Conservation (phyloP, 1,140 invertebrate genomes). For the Heliconius congener region DNA sequence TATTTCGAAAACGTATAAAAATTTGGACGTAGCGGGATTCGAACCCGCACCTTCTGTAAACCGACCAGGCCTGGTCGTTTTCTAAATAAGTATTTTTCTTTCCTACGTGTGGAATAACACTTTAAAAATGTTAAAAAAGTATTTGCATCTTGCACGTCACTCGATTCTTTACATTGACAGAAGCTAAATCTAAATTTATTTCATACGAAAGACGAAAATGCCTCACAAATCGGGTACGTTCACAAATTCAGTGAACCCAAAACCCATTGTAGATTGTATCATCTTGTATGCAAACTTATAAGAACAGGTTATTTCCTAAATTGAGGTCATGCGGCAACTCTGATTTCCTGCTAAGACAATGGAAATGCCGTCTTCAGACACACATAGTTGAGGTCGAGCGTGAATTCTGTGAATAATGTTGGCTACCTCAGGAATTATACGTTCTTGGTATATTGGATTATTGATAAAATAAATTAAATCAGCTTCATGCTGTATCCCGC, state of each 20-base stretch:
- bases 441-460: neutral
- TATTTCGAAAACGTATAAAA: no score
- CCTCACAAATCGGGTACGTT: neutral
- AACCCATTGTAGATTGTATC: conserved; percentile 21
- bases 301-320: conserved; percentile 29
- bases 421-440: neutral
- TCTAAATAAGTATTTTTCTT: no score
- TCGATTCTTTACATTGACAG: neutral
- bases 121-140: no score
- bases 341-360: conserved; percentile 37
- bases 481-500: no score
- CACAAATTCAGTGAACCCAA: neutral
- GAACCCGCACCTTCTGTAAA: no score
- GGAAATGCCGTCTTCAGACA: conserved; percentile 29
- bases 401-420: neutral
- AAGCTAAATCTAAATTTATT: neutral
- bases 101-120: no score
- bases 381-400: conserved; percentile 24
- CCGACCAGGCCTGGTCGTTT: no score
- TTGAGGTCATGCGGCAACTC: conserved; percentile 30
- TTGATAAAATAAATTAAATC: neutral
- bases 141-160: neutral
- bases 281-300: conserved; percentile 28
- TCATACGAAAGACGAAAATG: neutral
- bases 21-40: no score